A percentile compares a stretch with the other conserved stretches of the same genome.
Conservation (phyloP, 2,113 vertebrate species). For the Ivindomyrus marchei region DNA sequence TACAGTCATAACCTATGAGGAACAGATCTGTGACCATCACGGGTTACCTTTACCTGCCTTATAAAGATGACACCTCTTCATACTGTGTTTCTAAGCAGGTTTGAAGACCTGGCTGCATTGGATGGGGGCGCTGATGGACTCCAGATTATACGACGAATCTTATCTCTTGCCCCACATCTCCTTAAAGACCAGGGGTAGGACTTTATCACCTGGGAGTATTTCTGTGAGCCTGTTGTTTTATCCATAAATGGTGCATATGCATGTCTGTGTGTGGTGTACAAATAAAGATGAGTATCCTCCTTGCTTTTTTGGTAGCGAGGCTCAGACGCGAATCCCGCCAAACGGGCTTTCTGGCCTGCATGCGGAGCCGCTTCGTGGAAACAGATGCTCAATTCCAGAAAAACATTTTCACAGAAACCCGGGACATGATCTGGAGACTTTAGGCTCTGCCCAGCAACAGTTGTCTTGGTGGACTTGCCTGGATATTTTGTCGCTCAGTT, state of each 20-base stretch:
- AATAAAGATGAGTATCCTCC: background rate
- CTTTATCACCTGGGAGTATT: background rate
- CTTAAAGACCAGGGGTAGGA: conserved; percentile 74
- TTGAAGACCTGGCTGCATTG: conserved; percentile 77
- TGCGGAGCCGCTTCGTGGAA: conserved; percentile 19
- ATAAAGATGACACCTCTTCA: background rate
- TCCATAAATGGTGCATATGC: background rate
- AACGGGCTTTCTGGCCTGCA: conserved; percentile 27
- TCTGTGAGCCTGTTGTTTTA: conserved; percentile 4
- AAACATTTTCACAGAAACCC: conserved; percentile 28
- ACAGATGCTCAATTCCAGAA: background rate
- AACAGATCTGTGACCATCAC: background rate
- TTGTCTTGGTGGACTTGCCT: background rate
- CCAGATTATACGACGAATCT: conserved; percentile 69
- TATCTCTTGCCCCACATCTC: conserved; percentile 68
- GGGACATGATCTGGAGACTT: conserved; percentile 3
- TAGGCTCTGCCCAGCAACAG: background rate
- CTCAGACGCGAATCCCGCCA: conserved; percentile 16
- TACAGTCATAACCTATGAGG: background rate
- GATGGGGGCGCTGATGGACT: conserved; percentile 84
- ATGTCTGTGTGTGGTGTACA: conserved; percentile 7
- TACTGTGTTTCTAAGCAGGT: conserved; percentile 54
- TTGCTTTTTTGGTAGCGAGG: conserved; percentile 15
- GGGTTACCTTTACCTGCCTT: background rate
- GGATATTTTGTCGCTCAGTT: background rate